Base-by-base conservation (phyloP, 2,888 invertebrate species). In the Sphaerolaimus hirsutus region DNA sequence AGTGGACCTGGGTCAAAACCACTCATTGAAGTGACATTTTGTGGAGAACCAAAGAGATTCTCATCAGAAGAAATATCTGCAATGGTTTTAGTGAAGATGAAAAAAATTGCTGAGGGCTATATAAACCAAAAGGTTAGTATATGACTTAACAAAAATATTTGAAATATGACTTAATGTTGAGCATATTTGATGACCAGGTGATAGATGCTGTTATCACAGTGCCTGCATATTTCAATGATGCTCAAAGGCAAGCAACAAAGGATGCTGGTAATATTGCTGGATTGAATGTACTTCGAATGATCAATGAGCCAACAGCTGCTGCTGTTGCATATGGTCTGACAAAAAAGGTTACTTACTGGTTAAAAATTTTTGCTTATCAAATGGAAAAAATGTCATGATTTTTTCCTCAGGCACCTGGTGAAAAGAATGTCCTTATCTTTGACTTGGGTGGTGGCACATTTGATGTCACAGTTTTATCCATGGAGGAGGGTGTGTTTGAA, bases 401-500 rank as follows among this genome's bases (percentile, higher is more conserved):
- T n/a, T n/a, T n/a, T n/a, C n/a, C n/a, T n/a, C n/a, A n/a, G n/a
- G n/a, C n/a, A n/a, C n/a, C 63, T n/a, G 61, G 62, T 41, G 93
- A 93, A 68, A 89, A 91, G 73, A 97, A 97, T 62, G 86, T 97
- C 22, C 72, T 97, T 44, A 91, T 97, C 17, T 97, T 93, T 67
- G 93, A 97, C 72, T 76, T 97, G 69, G 93, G 97, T 61, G 97
- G 97, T 66, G 97, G 93, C 69, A 97, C 97, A 54, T 97, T 97
- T 63, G 97, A 97, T 68, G 97, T 97, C 21, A 91, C 91, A 36
- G 75, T 97, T 22, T 73, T 97, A 46, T 93, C 91, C 53, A 97
- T 97, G 63, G 93, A 97, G 64, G 89, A 91, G 59, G 97, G 93
- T 46, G 89, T 97, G 5, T 97, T 97, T 66, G 93, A 97, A 71